These are phyloP conservation scores for Malacoctenus gilli DNA, from an alignment of 2,797 vertebrate genomes.

Conservation along the genomic window DNA sequence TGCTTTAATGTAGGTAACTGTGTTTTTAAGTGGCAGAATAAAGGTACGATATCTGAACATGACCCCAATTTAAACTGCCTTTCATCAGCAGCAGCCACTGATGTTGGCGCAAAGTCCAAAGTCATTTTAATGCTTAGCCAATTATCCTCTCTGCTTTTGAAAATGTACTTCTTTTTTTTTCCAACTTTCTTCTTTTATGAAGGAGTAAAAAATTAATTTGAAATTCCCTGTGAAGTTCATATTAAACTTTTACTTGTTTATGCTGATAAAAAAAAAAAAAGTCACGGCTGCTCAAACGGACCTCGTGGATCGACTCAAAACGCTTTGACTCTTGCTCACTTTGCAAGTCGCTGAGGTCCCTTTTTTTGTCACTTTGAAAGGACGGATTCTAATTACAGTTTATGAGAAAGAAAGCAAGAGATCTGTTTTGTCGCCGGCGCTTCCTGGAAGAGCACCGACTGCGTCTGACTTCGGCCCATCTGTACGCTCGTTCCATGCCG, in stretches of 20 bases:
- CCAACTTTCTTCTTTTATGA: conserved; percentile 33
- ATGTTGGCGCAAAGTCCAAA: conserved; percentile 67
- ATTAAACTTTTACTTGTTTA: conserved; percentile 67
- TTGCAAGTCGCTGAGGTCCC: conserved; percentile 31
- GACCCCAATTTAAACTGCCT: conserved; percentile 66
- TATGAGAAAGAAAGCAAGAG: no score
- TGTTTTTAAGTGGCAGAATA: conserved; percentile 58
- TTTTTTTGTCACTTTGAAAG: conserved; percentile 43
- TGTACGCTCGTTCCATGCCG: conserved; percentile 64
- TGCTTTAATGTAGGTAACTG: conserved; percentile 33
- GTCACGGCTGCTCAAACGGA: conserved; percentile 41
- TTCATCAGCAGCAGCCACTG: conserved; percentile 61
- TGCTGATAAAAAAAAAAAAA: conserved; percentile 56
- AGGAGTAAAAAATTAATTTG: conserved; percentile 55
- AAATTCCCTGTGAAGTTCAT: conserved; percentile 62
- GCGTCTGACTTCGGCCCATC: conserved; percentile 71
- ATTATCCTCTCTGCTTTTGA: conserved; percentile 67
- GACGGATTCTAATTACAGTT: conserved; percentile 45
- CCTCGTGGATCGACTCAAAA: conserved; percentile 43
- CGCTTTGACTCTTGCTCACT: conserved; percentile 28
- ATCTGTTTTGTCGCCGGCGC: conserved; percentile 37
- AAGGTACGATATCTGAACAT: conserved; percentile 59
- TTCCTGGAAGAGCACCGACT: conserved; percentile 59
- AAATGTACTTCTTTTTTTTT: conserved; percentile 39
- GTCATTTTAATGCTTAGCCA: conserved; percentile 67